phyloP scores from a whole-genome alignment of 2,797 vertebrate genomes.

The Melanotaenia trifasciata region DNA sequence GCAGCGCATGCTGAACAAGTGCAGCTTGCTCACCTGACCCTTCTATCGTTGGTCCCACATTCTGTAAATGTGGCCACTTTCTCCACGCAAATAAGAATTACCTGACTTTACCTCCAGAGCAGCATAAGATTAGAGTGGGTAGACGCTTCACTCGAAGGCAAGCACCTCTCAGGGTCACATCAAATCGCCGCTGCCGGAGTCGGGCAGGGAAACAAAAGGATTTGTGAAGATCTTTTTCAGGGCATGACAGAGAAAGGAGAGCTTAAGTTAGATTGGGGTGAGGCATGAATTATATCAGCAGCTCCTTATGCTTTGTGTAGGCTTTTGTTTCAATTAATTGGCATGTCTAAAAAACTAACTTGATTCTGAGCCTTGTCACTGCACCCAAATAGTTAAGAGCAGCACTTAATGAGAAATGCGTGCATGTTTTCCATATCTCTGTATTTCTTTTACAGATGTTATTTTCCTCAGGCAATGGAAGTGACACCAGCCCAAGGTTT shows the following conservation, averaged over 20 bases:
- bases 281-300: conserved; percentile 54
- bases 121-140: conserved; percentile 4
- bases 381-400: conserved; percentile 32
- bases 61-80: conserved; percentile 25
- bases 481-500: conserved; percentile 22
- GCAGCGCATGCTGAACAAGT: conserved; percentile 43
- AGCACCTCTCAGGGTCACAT: conserved; percentile 50
- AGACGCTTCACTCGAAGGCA: conserved; percentile 6
- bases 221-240: conserved; percentile 53
- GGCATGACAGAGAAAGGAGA: conserved; percentile 53
- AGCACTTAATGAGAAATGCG: neutral
- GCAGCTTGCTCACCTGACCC: conserved; percentile 59
- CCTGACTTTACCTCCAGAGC: conserved; percentile 21
- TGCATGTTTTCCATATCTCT: neutral
- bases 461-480: conserved; percentile 5
- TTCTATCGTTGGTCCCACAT: conserved; percentile 36
- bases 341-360: conserved; percentile 9
- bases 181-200: conserved; percentile 16
- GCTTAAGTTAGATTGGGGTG: conserved; percentile 57
- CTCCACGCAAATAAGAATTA: conserved; percentile 40
- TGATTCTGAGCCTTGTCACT: conserved; percentile 43
- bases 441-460: conserved; percentile 10
- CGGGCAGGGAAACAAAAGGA: conserved; percentile 46
- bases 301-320: conserved; percentile 44
- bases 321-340: conserved; percentile 67